phyloP scores from a whole-genome alignment of 2,113 vertebrate genomes.

The Xenopus borealis region DNA sequence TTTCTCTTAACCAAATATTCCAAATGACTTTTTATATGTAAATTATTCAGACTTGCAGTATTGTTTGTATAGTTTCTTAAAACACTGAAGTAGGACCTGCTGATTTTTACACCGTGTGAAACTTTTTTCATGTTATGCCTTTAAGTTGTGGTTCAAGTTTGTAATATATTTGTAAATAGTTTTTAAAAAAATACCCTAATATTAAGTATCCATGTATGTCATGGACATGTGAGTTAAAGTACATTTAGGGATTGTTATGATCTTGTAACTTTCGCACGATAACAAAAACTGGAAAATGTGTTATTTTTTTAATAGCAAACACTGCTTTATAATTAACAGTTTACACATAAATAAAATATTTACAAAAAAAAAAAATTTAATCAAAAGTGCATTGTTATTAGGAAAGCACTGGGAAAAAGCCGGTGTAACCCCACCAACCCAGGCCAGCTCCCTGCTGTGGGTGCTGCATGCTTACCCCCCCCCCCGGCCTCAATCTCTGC shows the following conservation, averaged over 20 bases:
- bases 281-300: slow-evolving; percentile 60
- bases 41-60: slow-evolving; percentile 68
- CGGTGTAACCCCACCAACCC: too few relatives aligned
- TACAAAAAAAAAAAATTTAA: slow-evolving; percentile 53
- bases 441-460: too few relatives aligned
- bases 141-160: slow-evolving; percentile 59
- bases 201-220: slow-evolving; percentile 48
- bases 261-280: slow-evolving; percentile 50
- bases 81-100: slow-evolving; percentile 71
- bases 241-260: slow-evolving; percentile 14
- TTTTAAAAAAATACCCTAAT: slow-evolving; percentile 52
- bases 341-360: slow-evolving; percentile 64
- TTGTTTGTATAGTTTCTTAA: slow-evolving; percentile 65
- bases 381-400: too few relatives aligned
- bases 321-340: slow-evolving; percentile 68
- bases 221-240: slow-evolving; percentile 24
- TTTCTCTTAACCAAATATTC: slow-evolving; percentile 48
- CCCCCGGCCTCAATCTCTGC: too few relatives aligned
- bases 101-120: slow-evolving; percentile 45
- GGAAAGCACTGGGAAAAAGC: too few relatives aligned
- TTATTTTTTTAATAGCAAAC: slow-evolving; percentile 64
- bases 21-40: slow-evolving; percentile 59
- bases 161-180: slow-evolving; percentile 74
- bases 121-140: slow-evolving; percentile 52
- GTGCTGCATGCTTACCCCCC: too few relatives aligned